phyloP scores from a whole-genome alignment of 2,113 vertebrate species.

The Geococcyx californianus region DNA sequence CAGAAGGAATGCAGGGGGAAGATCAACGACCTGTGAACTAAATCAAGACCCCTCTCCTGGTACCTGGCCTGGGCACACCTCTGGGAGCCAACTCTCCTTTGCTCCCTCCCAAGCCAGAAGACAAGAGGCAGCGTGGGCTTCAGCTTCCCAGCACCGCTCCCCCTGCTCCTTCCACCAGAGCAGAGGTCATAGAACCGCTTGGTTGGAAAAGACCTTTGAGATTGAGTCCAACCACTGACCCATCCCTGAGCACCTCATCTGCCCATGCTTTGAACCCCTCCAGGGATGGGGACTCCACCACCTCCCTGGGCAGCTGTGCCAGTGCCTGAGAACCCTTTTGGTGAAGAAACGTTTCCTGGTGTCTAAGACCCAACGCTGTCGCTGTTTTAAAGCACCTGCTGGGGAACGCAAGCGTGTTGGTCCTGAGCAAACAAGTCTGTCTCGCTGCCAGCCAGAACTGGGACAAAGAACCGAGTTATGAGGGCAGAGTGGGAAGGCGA shows the following conservation, averaged over 20 bases:
- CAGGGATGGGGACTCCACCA: too few relatives aligned
- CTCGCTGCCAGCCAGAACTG: background rate
- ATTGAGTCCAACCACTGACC: too few relatives aligned
- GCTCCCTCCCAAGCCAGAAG: background rate
- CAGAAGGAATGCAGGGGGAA: background rate
- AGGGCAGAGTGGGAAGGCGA: background rate
- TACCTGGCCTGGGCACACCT: background rate
- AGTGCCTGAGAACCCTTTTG: too few relatives aligned
- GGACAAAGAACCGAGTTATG: background rate
- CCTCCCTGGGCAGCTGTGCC: too few relatives aligned
- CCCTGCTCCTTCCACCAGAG: background rate
- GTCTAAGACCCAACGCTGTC: background rate
- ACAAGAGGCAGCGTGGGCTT: too few relatives aligned
- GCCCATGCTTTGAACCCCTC: too few relatives aligned
- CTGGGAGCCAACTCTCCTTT: background rate
- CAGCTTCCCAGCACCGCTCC: background rate
- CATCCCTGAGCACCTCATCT: too few relatives aligned
- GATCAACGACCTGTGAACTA: too few relatives aligned
- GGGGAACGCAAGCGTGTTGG: background rate
- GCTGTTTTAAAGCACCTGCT: background rate
- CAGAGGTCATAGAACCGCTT: too few relatives aligned
- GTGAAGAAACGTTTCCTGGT: too few relatives aligned
- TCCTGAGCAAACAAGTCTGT: background rate
- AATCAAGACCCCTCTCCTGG: background rate
- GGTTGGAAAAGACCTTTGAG: too few relatives aligned